Conservation (phyloP, 92 coral and sea anemone genomes). For the Muricea muricata region DNA sequence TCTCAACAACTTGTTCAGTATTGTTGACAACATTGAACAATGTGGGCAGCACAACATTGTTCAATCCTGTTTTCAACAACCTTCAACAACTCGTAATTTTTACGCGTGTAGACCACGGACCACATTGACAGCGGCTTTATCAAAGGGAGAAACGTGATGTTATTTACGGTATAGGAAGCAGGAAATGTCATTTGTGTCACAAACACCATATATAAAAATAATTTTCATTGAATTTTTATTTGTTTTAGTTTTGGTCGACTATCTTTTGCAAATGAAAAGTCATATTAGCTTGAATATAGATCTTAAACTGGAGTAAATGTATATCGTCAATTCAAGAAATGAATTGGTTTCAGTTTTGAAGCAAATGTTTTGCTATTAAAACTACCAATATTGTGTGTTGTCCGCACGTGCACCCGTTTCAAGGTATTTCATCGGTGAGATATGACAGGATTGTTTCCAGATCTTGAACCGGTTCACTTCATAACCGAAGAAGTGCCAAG, state of each 20-base stretch:
- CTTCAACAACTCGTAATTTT: too few relatives aligned
- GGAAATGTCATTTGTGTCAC: neutral
- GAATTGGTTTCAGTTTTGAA: neutral
- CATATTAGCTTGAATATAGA: neutral
- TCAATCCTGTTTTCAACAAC: too few relatives aligned
- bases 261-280: neutral
- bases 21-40: too few relatives aligned
- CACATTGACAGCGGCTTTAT: too few relatives aligned
- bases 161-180: neutral
- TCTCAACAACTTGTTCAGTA: too few relatives aligned
- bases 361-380: neutral
- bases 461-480: neutral
- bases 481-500: constrained; percentile 32
- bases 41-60: too few relatives aligned
- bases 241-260: neutral
- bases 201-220: too few relatives aligned
- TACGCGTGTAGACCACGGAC: too few relatives aligned
- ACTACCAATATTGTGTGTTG: neutral
- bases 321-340: neutral
- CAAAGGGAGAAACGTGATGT: neutral
- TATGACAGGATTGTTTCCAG: constrained; percentile 19
- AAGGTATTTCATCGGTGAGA: neutral
- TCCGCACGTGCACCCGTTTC: neutral
- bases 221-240: neutral
- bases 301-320: neutral